These are phyloP conservation scores for Cyanocitta stelleri DNA, from an alignment of 2,113 vertebrate species.

Conservation along the genomic window DNA sequence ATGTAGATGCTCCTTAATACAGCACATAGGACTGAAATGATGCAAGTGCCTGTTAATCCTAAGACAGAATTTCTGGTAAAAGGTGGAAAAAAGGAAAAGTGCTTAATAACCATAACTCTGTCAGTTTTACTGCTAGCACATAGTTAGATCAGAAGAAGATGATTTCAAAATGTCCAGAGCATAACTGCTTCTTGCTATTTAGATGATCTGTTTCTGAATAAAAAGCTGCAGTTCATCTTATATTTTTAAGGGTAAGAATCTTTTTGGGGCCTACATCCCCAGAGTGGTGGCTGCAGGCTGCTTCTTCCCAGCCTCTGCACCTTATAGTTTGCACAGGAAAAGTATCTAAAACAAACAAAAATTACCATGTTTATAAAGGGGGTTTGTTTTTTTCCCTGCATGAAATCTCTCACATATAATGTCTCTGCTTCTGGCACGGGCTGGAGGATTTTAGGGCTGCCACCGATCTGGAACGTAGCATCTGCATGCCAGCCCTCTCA, in stretches of 20 bases:
- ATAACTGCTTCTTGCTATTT: neutral
- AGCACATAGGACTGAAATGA: neutral
- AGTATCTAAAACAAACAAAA: neutral
- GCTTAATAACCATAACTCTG: neutral
- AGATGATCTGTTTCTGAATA: neutral
- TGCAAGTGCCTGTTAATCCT: neutral
- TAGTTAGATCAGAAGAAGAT: neutral
- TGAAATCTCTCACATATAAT: neutral
- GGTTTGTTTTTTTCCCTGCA: neutral
- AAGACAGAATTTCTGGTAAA: neutral
- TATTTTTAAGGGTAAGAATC: neutral
- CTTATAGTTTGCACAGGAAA: neutral
- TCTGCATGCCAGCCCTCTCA: neutral
- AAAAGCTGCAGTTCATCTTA: neutral
- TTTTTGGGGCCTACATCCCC: neutral
- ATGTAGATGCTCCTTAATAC: neutral
- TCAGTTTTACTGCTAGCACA: neutral
- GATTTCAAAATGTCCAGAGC: neutral
- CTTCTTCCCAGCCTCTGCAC: neutral
- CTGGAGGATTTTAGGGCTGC: neutral
- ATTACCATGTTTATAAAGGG: neutral
- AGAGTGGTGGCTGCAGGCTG: neutral
- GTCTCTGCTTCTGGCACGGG: neutral
- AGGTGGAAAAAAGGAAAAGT: neutral
- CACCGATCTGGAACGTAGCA: rapidly evolving